Conservation (phyloP, 2,888 invertebrate species). For the Campopleginae sp. region DNA sequence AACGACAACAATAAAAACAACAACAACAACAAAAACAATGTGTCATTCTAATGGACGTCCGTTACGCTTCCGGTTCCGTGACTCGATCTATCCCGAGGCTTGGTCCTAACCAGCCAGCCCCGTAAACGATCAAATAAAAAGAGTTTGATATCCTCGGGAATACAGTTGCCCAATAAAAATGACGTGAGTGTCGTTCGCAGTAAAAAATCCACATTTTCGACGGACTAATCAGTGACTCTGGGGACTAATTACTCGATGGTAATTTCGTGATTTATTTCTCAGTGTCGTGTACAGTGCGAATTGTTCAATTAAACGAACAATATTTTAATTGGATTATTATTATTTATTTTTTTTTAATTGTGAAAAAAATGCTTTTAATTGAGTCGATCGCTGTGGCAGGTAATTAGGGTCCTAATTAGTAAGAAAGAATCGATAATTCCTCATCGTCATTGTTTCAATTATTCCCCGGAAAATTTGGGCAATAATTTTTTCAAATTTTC, state of each 20-base stretch:
- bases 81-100: not conserved
- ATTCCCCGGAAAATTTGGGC: too few species aligned
- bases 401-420: not conserved
- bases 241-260: not conserved
- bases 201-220: not conserved
- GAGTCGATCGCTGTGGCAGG: not conserved
- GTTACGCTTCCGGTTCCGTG: not conserved
- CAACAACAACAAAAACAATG: slow-evolving; percentile 9
- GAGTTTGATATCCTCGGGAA: not conserved
- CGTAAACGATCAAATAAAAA: not conserved
- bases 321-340: not conserved
- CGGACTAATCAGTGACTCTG: not conserved
- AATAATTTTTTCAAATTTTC: too few species aligned
- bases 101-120: not conserved
- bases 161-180: not conserved
- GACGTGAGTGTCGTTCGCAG: slow-evolving; percentile 17
- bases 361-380: slow-evolving; percentile 11
- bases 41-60: not conserved
- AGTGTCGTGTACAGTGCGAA: not conserved
- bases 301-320: not conserved
- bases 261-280: not conserved
- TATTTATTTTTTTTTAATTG: not conserved
- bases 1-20: not conserved
- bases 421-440: not conserved
- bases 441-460: too few species aligned